These are phyloP conservation scores for Pithys albifrons DNA, from an alignment of 2,113 vertebrate genomes.

Conservation along the genomic window DNA sequence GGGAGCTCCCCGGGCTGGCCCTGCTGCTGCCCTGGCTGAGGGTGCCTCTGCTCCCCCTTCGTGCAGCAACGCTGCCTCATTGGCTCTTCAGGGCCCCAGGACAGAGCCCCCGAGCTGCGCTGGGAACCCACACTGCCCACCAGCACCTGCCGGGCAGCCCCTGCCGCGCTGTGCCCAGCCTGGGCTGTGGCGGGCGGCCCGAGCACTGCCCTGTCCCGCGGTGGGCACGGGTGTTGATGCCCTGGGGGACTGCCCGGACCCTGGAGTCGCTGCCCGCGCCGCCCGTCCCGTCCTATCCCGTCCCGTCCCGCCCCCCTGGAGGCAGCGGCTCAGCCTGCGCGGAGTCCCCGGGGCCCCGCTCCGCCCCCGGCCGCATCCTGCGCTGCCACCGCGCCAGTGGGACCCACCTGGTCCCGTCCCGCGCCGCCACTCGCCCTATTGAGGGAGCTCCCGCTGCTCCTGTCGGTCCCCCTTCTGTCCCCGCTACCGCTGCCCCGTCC, in stretches of 20 bases:
- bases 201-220: accelerated
- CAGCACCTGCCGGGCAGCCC: neutral
- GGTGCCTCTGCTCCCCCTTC: neutral
- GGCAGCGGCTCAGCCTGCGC: neutral
- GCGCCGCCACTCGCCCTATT: neutral
- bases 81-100: neutral
- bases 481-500: no score
- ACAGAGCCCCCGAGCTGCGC: neutral
- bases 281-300: neutral
- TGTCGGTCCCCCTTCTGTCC: neutral
- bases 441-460: neutral
- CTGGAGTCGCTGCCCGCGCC: neutral
- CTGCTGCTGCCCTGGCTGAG: accelerated
- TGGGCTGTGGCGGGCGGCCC: neutral
- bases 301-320: neutral
- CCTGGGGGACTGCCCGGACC: neutral
- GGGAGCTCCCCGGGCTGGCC: neutral
- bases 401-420: neutral
- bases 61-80: neutral
- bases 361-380: neutral
- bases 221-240: no score
- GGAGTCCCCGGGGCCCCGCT: neutral
- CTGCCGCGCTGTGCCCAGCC: neutral
- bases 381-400: neutral
- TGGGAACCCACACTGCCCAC: neutral